Conservation (phyloP, 1,140 invertebrate species). For the Brachionus manjavacas region DNA sequence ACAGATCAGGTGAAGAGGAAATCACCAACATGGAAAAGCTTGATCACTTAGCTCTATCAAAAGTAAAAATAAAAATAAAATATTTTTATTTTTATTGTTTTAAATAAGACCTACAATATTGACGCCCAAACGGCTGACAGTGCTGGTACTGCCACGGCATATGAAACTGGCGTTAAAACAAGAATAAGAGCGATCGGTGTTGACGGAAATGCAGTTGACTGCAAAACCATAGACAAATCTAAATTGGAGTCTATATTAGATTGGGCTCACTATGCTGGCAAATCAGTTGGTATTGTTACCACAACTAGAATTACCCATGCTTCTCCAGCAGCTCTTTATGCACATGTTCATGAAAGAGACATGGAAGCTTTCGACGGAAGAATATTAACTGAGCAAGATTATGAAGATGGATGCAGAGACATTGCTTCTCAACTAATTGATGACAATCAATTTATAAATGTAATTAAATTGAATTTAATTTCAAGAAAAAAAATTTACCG, state of each 20-base stretch:
- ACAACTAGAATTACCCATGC: conserved; percentile 82
- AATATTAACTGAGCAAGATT: not conserved
- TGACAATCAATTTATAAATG: conserved; percentile 44
- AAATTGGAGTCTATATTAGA: conserved; percentile 11
- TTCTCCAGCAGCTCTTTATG: conserved; percentile 75
- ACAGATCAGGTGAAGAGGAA: conserved; percentile 64
- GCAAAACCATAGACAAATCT: not conserved
- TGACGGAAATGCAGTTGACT: conserved; percentile 58
- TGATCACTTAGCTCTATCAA: conserved; percentile 44
- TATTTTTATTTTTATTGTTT: not conserved
- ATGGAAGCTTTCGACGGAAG: conserved; percentile 52
- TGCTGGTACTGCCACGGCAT: conserved; percentile 77
- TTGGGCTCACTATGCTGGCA: conserved; percentile 49
- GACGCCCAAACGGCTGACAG: conserved; percentile 83
- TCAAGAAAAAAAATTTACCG: too few species aligned
- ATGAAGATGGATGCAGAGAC: conserved; percentile 55
- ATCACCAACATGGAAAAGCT: conserved; percentile 40
- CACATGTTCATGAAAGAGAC: conserved; percentile 59
- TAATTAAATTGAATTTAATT: not conserved
- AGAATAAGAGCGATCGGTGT: conserved; percentile 75
- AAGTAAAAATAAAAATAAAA: not conserved
- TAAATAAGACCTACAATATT: conserved; percentile 74
- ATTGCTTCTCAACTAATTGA: conserved; percentile 54
- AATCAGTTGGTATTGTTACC: conserved; percentile 77
- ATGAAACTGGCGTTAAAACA: conserved; percentile 76